Evolutionary conservation across 2,888 invertebrate genomes (phyloP), one percentile per base, ranked within the genome.

Genomic region (Phengaris arion): DNA sequence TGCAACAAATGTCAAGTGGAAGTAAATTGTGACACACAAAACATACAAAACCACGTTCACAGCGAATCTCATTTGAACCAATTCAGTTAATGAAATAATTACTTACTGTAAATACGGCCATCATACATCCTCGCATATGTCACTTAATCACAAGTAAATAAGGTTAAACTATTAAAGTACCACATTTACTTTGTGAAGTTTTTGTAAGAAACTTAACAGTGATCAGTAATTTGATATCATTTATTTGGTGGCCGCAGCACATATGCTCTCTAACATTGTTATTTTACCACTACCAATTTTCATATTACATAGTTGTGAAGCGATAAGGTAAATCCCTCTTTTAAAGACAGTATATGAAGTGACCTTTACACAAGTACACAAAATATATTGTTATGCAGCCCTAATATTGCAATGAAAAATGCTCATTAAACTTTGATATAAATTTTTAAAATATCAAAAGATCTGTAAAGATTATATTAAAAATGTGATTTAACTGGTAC

Each of bases 1-100:
- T 91, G 91, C 76, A 85, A 84, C 57, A 87, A 83, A 80, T 91
- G 91, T 77, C 81, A 88, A 35, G 72, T 83, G 52, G 83, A 86
- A 75, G 79, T 91, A 9, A 74, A 79, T 2, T 90, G 90, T 75
- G 85, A 84, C 12, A 15, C 78, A 3, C 81, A 82, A 52, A 83
- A 79, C 68, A 82, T 91, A 74, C 85, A 86, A 48, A 83, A 81
- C 13, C 90, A 91, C 78, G 84, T 90, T 0, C 82, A 83, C 75
- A 88, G 86, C 52, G 86, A 85, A 54, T 80, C 82, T 73, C 90
- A 90, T 80, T 80, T 87, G 6, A 86, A 82, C 77, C 82, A 84
- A 57, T 83, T 85, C 78, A 83, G 81, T 77, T 85, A 82, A 82
- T 79, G 35, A 64, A 51, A 68, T 54, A 75, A 77, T 4, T 51